A percentile compares a stretch with the other conserved stretches of the same genome.
Conservation (phyloP, 2,797 vertebrate genomes). For the Neosalanx taihuensis region DNA sequence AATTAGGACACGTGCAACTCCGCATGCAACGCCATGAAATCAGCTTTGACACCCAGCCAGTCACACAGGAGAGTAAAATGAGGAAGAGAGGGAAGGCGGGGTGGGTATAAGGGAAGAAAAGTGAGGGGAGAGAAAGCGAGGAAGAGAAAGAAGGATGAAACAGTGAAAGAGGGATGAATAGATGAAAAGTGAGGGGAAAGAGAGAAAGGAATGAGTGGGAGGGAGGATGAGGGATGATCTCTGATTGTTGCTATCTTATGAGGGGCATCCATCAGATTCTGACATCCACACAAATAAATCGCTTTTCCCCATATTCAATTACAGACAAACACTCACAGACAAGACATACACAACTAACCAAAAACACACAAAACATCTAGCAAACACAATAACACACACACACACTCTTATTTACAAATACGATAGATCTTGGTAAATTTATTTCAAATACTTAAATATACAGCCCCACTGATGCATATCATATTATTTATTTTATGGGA, state of each 20-base stretch:
- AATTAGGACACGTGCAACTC: conserved; percentile 56
- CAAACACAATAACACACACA: neutral
- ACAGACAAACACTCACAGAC: conserved; percentile 28
- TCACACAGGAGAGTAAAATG: conserved; percentile 26
- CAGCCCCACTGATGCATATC: too few species aligned
- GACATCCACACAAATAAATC: conserved; percentile 70
- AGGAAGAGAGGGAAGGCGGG: neutral
- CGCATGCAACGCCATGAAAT: conserved; percentile 55
- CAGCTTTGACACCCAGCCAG: conserved; percentile 43
- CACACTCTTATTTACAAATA: neutral
- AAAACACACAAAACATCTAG: neutral
- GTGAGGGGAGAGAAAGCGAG: neutral
- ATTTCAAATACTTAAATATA: neutral
- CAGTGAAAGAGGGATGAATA: conserved; percentile 37
- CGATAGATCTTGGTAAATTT: neutral
- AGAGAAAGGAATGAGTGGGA: conserved; percentile 58
- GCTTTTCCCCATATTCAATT: conserved; percentile 62
- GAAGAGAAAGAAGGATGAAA: neutral
- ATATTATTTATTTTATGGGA: too few species aligned
- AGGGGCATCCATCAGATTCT: conserved; percentile 75
- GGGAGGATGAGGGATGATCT: conserved; percentile 73
- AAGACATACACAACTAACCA: neutral
- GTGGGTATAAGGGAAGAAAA: neutral
- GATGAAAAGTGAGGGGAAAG: conserved; percentile 46
- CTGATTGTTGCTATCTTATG: conserved; percentile 74